Evolutionary conservation across 2,113 vertebrate species (phyloP), one percentile per base, ranked within the genome.

Genomic region (Caranx melampygus): DNA sequence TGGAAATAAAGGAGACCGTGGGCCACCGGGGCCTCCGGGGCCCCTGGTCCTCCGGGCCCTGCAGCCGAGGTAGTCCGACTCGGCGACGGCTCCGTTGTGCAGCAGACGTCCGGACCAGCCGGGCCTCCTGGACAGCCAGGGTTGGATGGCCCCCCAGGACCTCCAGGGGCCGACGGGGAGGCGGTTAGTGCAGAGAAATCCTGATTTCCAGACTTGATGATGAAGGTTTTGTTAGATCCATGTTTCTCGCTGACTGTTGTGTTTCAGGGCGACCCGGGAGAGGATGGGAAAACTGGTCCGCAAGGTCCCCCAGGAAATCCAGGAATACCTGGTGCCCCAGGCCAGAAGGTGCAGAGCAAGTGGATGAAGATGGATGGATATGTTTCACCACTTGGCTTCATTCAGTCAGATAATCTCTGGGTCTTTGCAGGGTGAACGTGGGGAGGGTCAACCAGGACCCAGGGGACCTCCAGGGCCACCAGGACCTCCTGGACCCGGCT

Each of bases 381-480:
- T 8, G 2, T 35, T 0, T n/a, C 1, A 2, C 68, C 12, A 2
- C 3, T 51, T 15, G 5, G 5, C 7, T 55, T 66, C 8, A 40
- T 77, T 69, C 9, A 3, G 61, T n/a, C 3, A 67, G 6, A 75
- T 49, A 15, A 81, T 42, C 66, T 84, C 35, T 72, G 61, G 54
- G 45, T 74, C 13, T 69, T 72, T 75, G n/a, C 84, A 98, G 98
- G 98, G 98, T 44, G 96, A 98, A 0, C 67, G 73, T 21, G 97
- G 97, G 0, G 9, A 95, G 0, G 96, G 97, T 44, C 58, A 84
- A 2, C 91, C 91, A 44, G 95, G 95, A 15, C 90, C 85, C 0
- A 95, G 95, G 92, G 98, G 98, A 21, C 95, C 94, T 1, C 96
- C 97, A 2, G 98, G 98, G 18, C 96, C 69, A 0, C 97, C 96